Percentiles rank a stretch among this genome's conserved stretches.
Conservation (phyloP, 2,797 vertebrate species). For the Poecilia velifera region DNA sequence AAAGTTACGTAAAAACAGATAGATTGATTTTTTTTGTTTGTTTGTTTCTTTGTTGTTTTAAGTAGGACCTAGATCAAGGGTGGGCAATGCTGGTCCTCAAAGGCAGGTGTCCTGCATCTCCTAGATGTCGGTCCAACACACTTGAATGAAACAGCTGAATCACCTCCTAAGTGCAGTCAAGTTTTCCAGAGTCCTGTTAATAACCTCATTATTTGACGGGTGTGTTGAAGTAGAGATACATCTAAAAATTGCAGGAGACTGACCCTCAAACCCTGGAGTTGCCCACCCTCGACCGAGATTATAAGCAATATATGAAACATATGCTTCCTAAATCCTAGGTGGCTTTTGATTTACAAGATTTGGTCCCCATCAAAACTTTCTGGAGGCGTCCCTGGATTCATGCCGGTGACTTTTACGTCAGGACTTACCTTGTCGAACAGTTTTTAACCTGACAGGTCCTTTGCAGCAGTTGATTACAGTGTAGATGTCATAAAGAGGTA, state of each 20-base stretch:
- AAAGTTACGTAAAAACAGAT: not conserved
- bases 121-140: too few species aligned
- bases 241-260: too few species aligned
- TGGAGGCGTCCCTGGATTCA: not conserved
- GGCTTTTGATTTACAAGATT: not conserved
- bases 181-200: too few species aligned
- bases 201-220: too few species aligned
- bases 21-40: not conserved
- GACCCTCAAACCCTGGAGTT: too few species aligned
- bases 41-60: not conserved
- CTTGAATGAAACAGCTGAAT: too few species aligned
- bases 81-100: too few species aligned
- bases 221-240: too few species aligned
- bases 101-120: too few species aligned
- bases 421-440: conserved; percentile 90
- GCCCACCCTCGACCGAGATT: not conserved
- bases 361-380: conserved; percentile 1
- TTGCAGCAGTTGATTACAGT: conserved; percentile 84
- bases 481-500: conserved; percentile 90
- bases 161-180: too few species aligned
- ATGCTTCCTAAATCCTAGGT: too few species aligned
- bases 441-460: conserved; percentile 85
- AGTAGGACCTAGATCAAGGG: not conserved
- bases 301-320: not conserved
- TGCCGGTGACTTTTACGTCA: not conserved